Base-by-base conservation (phyloP, 2,888 invertebrate genomes). In the Melieria picta region DNA sequence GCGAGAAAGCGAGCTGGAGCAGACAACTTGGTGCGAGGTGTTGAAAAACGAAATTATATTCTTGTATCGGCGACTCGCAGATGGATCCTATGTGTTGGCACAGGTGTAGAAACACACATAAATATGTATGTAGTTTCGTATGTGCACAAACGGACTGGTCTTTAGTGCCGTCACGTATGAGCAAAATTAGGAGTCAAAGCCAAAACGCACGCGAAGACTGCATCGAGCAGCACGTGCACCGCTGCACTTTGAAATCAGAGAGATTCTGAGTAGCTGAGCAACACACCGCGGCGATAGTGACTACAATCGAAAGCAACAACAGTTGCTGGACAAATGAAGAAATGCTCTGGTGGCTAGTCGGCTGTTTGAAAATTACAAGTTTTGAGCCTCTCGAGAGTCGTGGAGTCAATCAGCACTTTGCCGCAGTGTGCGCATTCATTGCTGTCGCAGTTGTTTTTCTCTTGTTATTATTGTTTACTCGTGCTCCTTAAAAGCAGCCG, bases 31-130 rank as follows among this genome's bases (percentile, higher is more conserved):
- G 77, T 74, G 77, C 80, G 84, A 85, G 85, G 84, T 85, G 84
- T 85, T 85, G 84, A 85, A 85, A 85, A 83, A 81, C 80, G 81
- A 83, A 83, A 84, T 85, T 85, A 85, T 83, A 81, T 82, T 84
- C 85, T 30, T 30, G 82, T 83, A 81, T 83, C 82, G 80, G 80
- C 80, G 83, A 83, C 84, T 83, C 83, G 81, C 83, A 75, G 77
- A 77, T 84, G 84, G 82, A 81, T 81, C 81, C 82, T 81, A 83
- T 83, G 83, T 83, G 82, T 80, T 81, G 79, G 83, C 78, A 82
- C 83, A 78, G 57, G 69, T 65, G 72, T 10, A 65, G 52, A 10
- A 16, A 43, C 48, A 16, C 11, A 6, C 55, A 13, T 50, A 72
- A 67, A 75, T 69, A 70, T 66, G 68, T 65, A 66, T 66, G 65